These are phyloP conservation scores for Holotrichia oblita DNA, from an alignment of 1,140 invertebrate genomes.

Conservation along the genomic window DNA sequence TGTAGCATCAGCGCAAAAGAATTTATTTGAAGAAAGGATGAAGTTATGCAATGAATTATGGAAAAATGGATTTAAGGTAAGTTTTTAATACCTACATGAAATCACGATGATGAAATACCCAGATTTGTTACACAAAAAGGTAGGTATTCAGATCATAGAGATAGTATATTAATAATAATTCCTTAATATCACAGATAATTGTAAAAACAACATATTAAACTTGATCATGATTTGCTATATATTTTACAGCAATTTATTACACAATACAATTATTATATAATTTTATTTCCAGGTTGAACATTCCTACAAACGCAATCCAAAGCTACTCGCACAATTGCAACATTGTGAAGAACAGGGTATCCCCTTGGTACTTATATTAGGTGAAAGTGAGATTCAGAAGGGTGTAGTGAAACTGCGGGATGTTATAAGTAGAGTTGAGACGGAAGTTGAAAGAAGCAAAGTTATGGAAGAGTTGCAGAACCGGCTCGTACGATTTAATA, in stretches of 20 bases:
- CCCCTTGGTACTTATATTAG: constrained; percentile 90
- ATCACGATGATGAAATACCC: no score
- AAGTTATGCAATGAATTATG: constrained; percentile 86
- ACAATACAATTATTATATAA: no score
- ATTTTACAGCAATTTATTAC: no score
- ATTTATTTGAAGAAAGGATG: constrained; percentile 89
- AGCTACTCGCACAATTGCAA: constrained; percentile 92
- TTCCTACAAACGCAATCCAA: constrained; percentile 95
- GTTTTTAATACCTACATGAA: no score
- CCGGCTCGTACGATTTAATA: neutral
- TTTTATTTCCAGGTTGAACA: constrained; percentile 64
- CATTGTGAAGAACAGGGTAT: constrained; percentile 94
- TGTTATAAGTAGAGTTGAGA: constrained; percentile 79
- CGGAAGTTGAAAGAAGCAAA: constrained; percentile 71
- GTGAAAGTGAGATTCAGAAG: constrained; percentile 88
- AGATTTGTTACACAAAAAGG: no score
- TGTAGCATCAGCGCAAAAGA: constrained; percentile 95
- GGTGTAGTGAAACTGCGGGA: constrained; percentile 87
- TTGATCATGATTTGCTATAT: no score
- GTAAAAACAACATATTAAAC: no score
- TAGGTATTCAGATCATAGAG: no score
- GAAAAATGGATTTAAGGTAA: constrained; percentile 87
- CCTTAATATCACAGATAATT: constrained; percentile 38
- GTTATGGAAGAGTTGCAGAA: constrained; percentile 69
- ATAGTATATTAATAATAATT: neutral